phyloP scores from a whole-genome alignment of 2,888 invertebrate species.

The Abrostola tripartita region DNA sequence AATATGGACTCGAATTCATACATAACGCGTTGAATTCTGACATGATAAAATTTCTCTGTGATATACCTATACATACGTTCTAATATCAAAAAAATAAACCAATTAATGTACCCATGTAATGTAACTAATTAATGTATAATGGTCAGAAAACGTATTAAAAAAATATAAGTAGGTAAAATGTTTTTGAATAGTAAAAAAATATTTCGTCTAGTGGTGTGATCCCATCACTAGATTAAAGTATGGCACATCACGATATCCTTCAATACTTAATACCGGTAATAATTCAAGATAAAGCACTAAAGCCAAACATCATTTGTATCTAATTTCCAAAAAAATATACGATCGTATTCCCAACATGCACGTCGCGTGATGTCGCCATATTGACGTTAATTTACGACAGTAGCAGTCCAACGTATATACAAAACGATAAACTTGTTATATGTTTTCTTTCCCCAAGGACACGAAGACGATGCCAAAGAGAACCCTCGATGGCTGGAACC shows the following conservation, averaged over 20 bases:
- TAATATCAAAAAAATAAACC: no score
- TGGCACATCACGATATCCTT: constrained; percentile 43
- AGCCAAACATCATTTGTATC: constrained; percentile 1
- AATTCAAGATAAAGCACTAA: not conserved
- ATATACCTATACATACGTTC: no score
- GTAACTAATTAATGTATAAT: no score
- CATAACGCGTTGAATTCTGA: no score
- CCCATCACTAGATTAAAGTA: constrained; percentile 57
- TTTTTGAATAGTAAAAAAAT: not conserved
- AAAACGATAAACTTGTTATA: constrained; percentile 70
- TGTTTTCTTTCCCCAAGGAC: constrained; percentile 82
- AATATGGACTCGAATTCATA: no score
- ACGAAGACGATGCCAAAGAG: constrained; percentile 64
- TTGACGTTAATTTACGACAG: constrained; percentile 55
- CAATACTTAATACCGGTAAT: not conserved
- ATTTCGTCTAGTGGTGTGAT: constrained; percentile 42
- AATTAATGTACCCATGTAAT: no score
- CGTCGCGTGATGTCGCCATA: constrained; percentile 63
- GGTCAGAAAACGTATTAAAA: no score
- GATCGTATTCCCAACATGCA: constrained; percentile 11
- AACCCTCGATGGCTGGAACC: constrained; percentile 53
- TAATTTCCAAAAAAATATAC: constrained; percentile 2
- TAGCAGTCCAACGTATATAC: constrained; percentile 37
- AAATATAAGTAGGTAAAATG: no score
- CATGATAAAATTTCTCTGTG: no score